phyloP scores from a whole-genome alignment of 1,140 invertebrate species.

The Macrotrachela quadricornifera region DNA sequence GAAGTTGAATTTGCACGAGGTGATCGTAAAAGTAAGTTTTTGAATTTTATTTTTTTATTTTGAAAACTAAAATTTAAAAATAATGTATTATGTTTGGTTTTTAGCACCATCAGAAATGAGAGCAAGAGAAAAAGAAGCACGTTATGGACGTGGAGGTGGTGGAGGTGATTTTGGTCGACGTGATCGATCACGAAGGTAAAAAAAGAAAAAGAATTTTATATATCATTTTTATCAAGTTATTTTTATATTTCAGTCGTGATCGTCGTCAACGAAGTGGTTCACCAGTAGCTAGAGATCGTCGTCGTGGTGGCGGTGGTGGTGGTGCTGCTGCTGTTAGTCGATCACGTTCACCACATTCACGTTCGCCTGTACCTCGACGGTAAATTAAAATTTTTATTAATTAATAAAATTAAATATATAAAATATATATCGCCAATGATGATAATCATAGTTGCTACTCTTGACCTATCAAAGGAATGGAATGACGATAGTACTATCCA shows the following conservation, averaged over 20 bases:
- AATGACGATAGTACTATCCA: too few species aligned
- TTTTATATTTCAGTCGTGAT: neutral
- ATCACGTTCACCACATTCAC: neutral
- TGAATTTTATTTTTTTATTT: neutral
- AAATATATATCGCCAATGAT: too few species aligned
- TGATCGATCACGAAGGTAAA: too few species aligned
- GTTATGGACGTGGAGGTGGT: neutral
- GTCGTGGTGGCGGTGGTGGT: neutral
- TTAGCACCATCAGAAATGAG: neutral
- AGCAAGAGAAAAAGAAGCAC: neutral
- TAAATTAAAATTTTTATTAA: too few species aligned
- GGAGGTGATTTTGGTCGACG: neutral
- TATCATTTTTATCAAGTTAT: too few species aligned
- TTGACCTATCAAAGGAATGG: too few species aligned
- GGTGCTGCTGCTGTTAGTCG: too few species aligned
- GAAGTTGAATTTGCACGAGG: conserved; percentile 37
- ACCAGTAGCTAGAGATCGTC: neutral
- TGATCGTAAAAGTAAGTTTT: conserved; percentile 34
- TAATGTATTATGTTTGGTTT: neutral
- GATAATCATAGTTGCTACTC: too few species aligned
- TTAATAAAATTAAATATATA: too few species aligned
- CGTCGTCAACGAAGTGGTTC: neutral
- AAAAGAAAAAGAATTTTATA: too few species aligned
- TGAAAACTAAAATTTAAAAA: neutral
- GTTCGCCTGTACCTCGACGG: too few species aligned